These are phyloP conservation scores for Pavo muticus DNA, from an alignment of 2,113 vertebrate species.

Conservation along the genomic window DNA sequence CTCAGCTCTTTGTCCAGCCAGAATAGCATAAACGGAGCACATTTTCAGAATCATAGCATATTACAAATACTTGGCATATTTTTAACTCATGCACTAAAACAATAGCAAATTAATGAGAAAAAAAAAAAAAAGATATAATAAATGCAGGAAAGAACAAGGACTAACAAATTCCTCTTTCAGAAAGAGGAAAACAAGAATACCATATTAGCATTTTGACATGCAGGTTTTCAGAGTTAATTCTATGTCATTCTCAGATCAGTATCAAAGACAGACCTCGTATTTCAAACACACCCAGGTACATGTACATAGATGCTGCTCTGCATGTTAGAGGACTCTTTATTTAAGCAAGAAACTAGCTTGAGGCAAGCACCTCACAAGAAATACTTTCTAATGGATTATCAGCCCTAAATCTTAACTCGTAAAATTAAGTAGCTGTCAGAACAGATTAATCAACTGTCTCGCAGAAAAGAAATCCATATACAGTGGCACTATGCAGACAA, in stretches of 20 bases:
- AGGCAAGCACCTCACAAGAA: neutral
- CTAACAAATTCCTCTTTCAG: neutral
- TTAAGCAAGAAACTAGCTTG: neutral
- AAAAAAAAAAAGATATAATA: neutral
- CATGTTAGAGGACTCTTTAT: neutral
- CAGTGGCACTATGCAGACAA: conserved; percentile 22
- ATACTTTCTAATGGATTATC: conserved; percentile 24
- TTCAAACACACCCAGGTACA: neutral
- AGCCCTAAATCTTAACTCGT: conserved; percentile 1
- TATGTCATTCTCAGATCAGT: neutral
- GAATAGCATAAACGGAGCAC: neutral
- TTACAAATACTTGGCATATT: neutral
- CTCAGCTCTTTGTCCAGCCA: neutral
- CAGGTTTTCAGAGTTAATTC: neutral
- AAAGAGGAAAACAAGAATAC: neutral
- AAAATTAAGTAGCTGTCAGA: conserved; percentile 64
- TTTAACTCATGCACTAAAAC: neutral
- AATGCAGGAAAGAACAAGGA: neutral
- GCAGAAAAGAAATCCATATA: conserved; percentile 28
- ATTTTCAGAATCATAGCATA: neutral
- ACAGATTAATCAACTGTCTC: conserved; percentile 58
- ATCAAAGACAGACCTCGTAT: neutral
- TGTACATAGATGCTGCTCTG: neutral
- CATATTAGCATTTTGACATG: neutral
- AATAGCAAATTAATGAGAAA: neutral